These are phyloP conservation scores for Machaerirhynchus nigripectus DNA, from an alignment of 2,113 vertebrate genomes.

Conservation along the genomic window DNA sequence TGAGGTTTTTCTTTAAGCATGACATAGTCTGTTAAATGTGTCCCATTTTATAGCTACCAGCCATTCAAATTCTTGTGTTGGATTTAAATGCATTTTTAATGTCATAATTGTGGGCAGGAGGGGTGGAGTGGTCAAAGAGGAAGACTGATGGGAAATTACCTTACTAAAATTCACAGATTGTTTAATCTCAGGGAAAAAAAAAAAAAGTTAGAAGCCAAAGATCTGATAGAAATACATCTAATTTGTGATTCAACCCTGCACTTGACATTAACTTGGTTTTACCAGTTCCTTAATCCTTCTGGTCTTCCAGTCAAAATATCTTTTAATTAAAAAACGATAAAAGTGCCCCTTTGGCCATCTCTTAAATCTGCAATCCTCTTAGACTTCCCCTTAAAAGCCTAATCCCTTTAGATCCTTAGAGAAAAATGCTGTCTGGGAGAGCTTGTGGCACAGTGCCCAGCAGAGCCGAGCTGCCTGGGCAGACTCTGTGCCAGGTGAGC, in stretches of 20 bases:
- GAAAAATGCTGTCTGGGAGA: neutral
- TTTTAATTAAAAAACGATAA: conserved; percentile 60
- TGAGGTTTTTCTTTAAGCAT: neutral
- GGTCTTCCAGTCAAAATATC: neutral
- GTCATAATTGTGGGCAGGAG: neutral
- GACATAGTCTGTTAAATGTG: neutral
- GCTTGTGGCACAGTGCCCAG: neutral
- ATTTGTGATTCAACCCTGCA: neutral
- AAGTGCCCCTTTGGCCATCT: conserved; percentile 10
- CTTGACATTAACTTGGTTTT: conserved; percentile 53
- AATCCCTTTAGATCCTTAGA: neutral
- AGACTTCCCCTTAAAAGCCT: neutral
- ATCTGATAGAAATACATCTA: neutral
- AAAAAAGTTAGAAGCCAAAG: neutral
- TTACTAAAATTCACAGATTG: neutral
- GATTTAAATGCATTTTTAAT: neutral
- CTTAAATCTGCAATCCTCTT: conserved; percentile 49
- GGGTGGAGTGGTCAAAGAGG: neutral
- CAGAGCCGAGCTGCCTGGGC: neutral
- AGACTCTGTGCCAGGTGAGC: rapidly evolving
- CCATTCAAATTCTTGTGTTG: neutral
- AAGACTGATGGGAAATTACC: neutral
- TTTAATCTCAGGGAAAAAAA: neutral
- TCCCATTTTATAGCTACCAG: neutral
- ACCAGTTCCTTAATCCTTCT: conserved; percentile 20